A percentile compares a stretch with the other conserved stretches of the same genome.
phyloP scores from a whole-genome alignment of 2,888 invertebrate genomes.

The Glaucopsyche alexis region DNA sequence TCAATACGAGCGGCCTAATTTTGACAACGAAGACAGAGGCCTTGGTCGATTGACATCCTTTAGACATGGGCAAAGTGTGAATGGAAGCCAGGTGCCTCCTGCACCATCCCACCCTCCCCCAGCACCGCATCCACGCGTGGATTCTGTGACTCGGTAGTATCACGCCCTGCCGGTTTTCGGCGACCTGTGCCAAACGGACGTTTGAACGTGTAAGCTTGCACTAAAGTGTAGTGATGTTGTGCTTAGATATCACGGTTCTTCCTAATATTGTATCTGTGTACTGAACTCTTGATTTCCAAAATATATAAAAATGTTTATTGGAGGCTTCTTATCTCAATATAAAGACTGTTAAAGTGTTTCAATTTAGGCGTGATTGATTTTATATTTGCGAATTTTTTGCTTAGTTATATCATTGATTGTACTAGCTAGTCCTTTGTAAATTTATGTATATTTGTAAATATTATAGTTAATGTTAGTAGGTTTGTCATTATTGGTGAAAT shows the following conservation, averaged over 20 bases:
- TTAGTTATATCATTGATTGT: conserved; percentile 41
- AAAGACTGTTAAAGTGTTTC: conserved; percentile 33
- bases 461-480: conserved; percentile 43
- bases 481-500: conserved; percentile 33
- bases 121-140: conserved; percentile 65
- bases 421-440: conserved; percentile 69
- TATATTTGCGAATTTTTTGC: conserved; percentile 21
- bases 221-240: conserved; percentile 44
- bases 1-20: conserved; percentile 74
- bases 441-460: conserved; percentile 56
- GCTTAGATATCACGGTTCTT: conserved; percentile 61
- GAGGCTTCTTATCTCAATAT: conserved; percentile 34
- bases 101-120: conserved; percentile 65
- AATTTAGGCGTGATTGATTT: conserved; percentile 24
- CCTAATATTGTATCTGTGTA: conserved; percentile 50
- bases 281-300: conserved; percentile 36
- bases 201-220: conserved; percentile 63
- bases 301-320: conserved; percentile 33
- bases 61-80: conserved; percentile 60
- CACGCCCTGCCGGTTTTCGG: conserved; percentile 77
- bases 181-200: conserved; percentile 79
- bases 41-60: conserved; percentile 69
- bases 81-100: conserved; percentile 52
- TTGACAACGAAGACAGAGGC: conserved; percentile 65
- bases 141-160: conserved; percentile 77